Evolutionary conservation across 2,113 vertebrate genomes (phyloP), one percentile per base, ranked within the genome.

Genomic region (Catagonus wagneri): DNA sequence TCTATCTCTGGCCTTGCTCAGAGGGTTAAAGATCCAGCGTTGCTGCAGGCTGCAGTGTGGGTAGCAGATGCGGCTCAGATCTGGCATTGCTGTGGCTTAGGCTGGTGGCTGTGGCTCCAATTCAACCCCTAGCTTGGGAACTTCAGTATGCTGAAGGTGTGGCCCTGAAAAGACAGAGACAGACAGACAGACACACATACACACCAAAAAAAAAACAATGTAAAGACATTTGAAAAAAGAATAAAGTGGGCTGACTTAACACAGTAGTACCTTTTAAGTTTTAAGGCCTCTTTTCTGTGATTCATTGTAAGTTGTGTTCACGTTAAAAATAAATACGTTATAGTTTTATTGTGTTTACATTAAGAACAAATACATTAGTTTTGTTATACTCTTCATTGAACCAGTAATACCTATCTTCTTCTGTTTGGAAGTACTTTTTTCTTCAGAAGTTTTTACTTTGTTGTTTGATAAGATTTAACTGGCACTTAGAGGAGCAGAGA

Each of bases 321-420:
- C 74, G 16, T 90, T 44, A n/a, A 63, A 65, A 78, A 78, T 44
- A 76, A 78, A 71, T 68, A 71, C 10, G 29, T 89, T 63, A 32
- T n/a, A n/a, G n/a, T n/a, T n/a, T n/a, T n/a, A n/a, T 66, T 66
- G 32, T 84, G 32, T 85, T 85, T 79, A 85, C 72, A 22, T 90
- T 39, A n/a, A 63, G 56, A 78, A 78, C n/a, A 76, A 78, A 71
- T 68, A 71, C 10, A 34, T 89, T 63, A 32, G 19, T 90, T 84
- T 85, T 39, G 10, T 88, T 94, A 58, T 3, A 20, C n/a, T 69
- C 65, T 90, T 10, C 54, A 63, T 12, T 8, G 25, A 90, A 69
- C n/a, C 25, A 71, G 39, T 90, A 63, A 89, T 84, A 72, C 20
- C 50, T 36, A 0, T 68, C n/a, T 90, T 66, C 15, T 69, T 78